A percentile compares a stretch with the other conserved stretches of the same genome.
Evolutionary conservation across 2,888 invertebrate genomes (phyloP).

Genomic region (Spodoptera picta): DNA sequence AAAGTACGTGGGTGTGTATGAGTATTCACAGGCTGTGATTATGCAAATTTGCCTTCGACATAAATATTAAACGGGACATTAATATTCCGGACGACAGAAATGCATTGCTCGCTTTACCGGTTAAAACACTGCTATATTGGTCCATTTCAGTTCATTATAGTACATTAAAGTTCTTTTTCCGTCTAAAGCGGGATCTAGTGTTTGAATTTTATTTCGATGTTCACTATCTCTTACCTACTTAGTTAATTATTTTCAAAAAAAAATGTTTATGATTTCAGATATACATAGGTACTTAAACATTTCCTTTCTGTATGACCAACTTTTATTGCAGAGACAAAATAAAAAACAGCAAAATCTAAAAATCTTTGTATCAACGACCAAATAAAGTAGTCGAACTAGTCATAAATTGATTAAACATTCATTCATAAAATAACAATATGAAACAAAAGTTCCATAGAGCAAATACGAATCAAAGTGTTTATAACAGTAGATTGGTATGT

Average conservation of each 20-base stretch:
- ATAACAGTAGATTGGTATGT: slow-evolving; percentile 69
- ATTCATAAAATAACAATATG: slow-evolving; percentile 5
- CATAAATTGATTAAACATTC: not conserved
- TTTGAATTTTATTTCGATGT: not conserved
- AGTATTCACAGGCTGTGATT: slow-evolving; percentile 84
- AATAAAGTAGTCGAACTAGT: too few relatives aligned
- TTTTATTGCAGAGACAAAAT: too few relatives aligned
- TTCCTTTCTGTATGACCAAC: too few relatives aligned
- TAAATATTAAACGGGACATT: slow-evolving; percentile 88
- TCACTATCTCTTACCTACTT: not conserved
- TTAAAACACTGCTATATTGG: slow-evolving; percentile 71
- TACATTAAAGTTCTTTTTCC: slow-evolving; percentile 67
- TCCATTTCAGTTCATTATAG: slow-evolving; percentile 68
- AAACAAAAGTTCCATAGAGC: slow-evolving; percentile 16
- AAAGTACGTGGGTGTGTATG: slow-evolving; percentile 72
- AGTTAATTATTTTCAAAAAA: too few relatives aligned
- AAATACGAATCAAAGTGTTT: slow-evolving; percentile 40
- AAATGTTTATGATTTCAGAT: too few relatives aligned
- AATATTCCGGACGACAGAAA: slow-evolving; percentile 86
- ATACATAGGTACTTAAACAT: too few relatives aligned
- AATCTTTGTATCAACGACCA: not conserved
- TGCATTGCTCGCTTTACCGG: slow-evolving; percentile 83
- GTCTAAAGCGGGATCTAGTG: not conserved
- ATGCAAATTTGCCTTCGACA: slow-evolving; percentile 87
- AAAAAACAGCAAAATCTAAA: not conserved